phyloP scores from a whole-genome alignment of 2,113 vertebrate genomes.

The Scomber scombrus region DNA sequence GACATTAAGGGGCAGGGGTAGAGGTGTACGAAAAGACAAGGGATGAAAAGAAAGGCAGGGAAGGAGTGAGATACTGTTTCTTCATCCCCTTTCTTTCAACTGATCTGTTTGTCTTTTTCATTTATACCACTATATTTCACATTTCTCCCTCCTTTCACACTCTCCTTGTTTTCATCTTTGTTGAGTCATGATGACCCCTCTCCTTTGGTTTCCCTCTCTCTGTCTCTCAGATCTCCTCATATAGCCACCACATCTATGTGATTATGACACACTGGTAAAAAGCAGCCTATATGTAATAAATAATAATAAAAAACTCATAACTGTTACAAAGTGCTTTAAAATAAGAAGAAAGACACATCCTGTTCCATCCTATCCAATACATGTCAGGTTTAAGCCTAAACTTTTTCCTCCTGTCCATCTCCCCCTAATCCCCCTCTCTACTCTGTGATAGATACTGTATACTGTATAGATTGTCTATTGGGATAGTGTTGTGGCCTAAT shows the following conservation, averaged over 20 bases:
- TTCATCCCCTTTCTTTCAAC: too few species aligned
- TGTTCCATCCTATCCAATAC: background rate
- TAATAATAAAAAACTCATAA: too few species aligned
- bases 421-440: background rate
- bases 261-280: constrained; percentile 6
- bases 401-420: background rate
- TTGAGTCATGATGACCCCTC: background rate
- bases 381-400: background rate
- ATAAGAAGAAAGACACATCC: background rate
- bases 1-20: constrained; percentile 46
- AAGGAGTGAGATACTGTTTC: constrained; percentile 9
- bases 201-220: background rate
- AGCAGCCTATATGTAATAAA: too few species aligned
- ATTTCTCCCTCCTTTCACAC: background rate
- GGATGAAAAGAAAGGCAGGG: background rate
- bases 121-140: too few species aligned
- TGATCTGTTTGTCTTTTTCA: too few species aligned
- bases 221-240: background rate
- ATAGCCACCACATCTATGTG: background rate
- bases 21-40: constrained; percentile 23
- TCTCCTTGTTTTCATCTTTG: background rate
- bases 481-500: constrained; percentile 72
- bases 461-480: constrained; percentile 66
- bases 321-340: too few species aligned
- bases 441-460: constrained; percentile 50